A percentile compares a stretch with the other conserved stretches of the same genome.
These are phyloP conservation scores for Branchinecta lindahli DNA, from an alignment of 1,140 invertebrate genomes.

Conservation along the genomic window DNA sequence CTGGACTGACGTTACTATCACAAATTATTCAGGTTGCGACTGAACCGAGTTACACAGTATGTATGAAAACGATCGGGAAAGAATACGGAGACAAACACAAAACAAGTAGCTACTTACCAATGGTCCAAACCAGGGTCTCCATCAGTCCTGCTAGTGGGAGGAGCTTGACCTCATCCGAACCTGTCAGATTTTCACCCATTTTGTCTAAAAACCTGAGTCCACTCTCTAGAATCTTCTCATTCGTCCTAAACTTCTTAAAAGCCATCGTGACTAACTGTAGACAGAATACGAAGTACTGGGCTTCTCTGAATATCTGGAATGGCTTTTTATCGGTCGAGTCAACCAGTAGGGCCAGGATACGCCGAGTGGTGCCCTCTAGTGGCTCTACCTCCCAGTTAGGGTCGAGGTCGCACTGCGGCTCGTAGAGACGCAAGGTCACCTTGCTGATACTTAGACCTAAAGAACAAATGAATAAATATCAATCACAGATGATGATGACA, in stretches of 20 bases:
- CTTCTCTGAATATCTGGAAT: background rate
- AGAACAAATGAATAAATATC: background rate
- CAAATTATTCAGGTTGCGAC: no score
- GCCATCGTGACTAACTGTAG: background rate
- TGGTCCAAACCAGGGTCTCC: conserved; percentile 57
- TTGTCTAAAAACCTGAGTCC: background rate
- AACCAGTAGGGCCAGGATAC: conserved; percentile 44
- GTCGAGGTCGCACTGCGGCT: conserved; percentile 62
- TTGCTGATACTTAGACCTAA: conserved; percentile 44
- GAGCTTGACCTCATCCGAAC: conserved; percentile 7
- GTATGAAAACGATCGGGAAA: no score
- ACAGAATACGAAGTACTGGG: background rate
- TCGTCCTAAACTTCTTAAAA: background rate
- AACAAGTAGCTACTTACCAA: conserved; percentile 38
- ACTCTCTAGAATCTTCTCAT: background rate
- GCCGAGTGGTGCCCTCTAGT: conserved; percentile 39
- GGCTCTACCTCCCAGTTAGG: conserved; percentile 58
- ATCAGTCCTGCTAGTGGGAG: conserved; percentile 67
- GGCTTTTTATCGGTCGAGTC: conserved; percentile 31
- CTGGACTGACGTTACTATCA: no score
- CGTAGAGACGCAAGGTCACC: conserved; percentile 48
- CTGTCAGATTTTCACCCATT: conserved; percentile 11
- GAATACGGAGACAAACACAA: background rate
- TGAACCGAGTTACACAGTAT: no score
- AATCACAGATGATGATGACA: background rate